These are phyloP conservation scores for Epizoanthus scotinus DNA, from an alignment of 92 coral and sea anemone genomes.

Conservation along the genomic window DNA sequence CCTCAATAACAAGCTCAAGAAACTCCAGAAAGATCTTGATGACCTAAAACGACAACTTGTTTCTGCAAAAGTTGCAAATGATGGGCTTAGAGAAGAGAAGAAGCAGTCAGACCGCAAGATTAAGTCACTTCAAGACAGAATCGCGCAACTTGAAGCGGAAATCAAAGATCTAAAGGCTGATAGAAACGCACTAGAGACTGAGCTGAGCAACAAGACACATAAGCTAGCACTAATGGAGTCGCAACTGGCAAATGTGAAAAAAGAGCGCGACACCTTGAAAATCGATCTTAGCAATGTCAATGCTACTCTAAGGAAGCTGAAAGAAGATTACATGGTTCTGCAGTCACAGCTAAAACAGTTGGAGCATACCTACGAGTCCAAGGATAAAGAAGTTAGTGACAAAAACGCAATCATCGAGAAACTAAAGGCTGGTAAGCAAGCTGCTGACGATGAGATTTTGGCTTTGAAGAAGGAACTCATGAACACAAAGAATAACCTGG, in stretches of 20 bases:
- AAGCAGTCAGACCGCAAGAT: slow-evolving; percentile 78
- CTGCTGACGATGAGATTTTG: slow-evolving; percentile 73
- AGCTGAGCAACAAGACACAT: slow-evolving; percentile 83
- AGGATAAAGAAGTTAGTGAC: slow-evolving; percentile 65
- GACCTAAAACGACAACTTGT: slow-evolving; percentile 69
- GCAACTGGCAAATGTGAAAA: slow-evolving; percentile 68
- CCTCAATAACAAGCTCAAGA: slow-evolving; percentile 76
- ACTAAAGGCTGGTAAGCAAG: slow-evolving; percentile 63
- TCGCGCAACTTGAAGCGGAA: slow-evolving; percentile 64
- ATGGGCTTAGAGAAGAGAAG: slow-evolving; percentile 70
- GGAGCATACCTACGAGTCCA: slow-evolving; percentile 65
- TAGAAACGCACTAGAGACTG: slow-evolving; percentile 80
- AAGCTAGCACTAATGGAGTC: slow-evolving; percentile 77
- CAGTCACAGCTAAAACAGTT: slow-evolving; percentile 63
- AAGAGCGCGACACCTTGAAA: slow-evolving; percentile 73
- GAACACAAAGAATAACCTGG: slow-evolving; percentile 74
- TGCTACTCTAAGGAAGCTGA: slow-evolving; percentile 61
- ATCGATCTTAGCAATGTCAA: slow-evolving; percentile 63
- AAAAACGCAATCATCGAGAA: slow-evolving; percentile 73
- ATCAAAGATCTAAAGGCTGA: slow-evolving; percentile 79
- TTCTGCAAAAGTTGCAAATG: slow-evolving; percentile 72
- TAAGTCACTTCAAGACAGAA: slow-evolving; percentile 53
- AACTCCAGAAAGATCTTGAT: slow-evolving; percentile 69
- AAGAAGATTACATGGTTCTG: slow-evolving; percentile 68
- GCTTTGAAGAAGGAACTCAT: slow-evolving; percentile 77